These are phyloP conservation scores for Hipposideros larvatus DNA, from an alignment of 2,797 vertebrate genomes.

Conservation along the genomic window DNA sequence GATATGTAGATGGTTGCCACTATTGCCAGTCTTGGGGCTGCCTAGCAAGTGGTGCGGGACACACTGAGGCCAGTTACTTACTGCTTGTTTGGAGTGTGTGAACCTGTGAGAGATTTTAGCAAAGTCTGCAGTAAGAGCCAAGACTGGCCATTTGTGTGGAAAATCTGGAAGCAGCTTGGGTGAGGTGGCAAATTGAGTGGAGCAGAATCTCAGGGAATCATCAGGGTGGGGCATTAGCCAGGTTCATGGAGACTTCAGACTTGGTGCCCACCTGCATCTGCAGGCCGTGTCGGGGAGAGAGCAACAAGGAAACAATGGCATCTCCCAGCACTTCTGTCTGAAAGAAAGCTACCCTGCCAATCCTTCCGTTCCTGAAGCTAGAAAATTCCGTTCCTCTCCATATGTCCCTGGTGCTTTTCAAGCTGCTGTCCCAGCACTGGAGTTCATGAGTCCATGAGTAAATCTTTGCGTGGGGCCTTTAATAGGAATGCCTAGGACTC, in stretches of 20 bases:
- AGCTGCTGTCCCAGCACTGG: not conserved
- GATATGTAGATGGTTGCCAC: not conserved
- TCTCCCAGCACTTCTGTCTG: not conserved
- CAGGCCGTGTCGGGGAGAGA: not conserved
- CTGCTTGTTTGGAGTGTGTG: not conserved
- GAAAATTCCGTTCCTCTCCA: not conserved
- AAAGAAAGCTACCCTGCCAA: not conserved
- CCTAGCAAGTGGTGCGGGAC: not conserved
- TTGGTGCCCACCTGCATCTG: not conserved
- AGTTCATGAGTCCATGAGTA: not conserved
- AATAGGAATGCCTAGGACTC: not conserved
- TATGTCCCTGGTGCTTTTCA: not conserved
- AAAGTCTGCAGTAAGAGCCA: not conserved
- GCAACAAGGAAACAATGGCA: not conserved
- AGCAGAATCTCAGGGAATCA: not conserved
- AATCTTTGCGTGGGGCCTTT: not conserved
- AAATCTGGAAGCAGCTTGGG: not conserved
- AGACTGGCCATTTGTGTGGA: not conserved
- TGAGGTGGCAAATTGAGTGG: not conserved
- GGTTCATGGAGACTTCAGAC: not conserved
- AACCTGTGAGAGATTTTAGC: not conserved
- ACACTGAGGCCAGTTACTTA: not conserved
- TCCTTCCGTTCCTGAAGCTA: not conserved
- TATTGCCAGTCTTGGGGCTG: not conserved
- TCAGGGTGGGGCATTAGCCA: not conserved